Base-by-base conservation (phyloP, 2,797 vertebrate genomes). In the Gymnodraco acuticeps region DNA sequence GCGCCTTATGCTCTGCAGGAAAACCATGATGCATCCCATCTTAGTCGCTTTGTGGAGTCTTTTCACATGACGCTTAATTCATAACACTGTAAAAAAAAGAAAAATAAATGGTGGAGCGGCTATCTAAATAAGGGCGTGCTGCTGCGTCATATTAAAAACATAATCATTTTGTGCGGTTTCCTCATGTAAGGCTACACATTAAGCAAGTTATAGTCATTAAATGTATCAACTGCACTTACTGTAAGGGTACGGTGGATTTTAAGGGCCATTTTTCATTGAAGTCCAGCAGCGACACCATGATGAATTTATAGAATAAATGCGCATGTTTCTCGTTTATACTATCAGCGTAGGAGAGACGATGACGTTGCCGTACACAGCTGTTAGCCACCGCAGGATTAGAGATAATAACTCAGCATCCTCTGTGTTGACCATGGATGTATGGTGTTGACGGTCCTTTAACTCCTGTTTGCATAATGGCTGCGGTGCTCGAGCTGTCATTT, bases 1-100 rank as follows among this genome's bases (percentile, higher is more conserved):
- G 74, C 77, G 80, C 47, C 85, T 90, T n/a, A 93, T 48, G 54
- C 83, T 92, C 81, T 86, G 93, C 82, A 95, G 89, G 83, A 93
- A 91, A 67, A 54, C 89, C 79, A 85, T 77, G 81, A 81, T 75
- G 72, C 65, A 79, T 56, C 84, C 87, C 93, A 95, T 95, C 48
- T 19, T 81, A 10, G 54, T 52, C 65, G 70, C 27, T 42, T 23
- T 27, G 4, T n/a, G 12, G 16, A 53, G 72, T 10, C 15, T 31
- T 8, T 19, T 61, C 10, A 20, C 58, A 15, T 41, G 56, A 3
- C 42, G 16, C 60, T 64, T 79, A 72, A 31, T 64, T 31, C 48
- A 54, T 68, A 7, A 73, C 33, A 38, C 82, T 88, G 81, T 19
- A 51, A 64, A 56, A 82, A 56, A 82, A 19, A 41, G 67, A 41